A percentile compares a stretch with the other conserved stretches of the same genome.
Evolutionary conservation across 2,797 vertebrate genomes (phyloP).

Genomic region (Danio jaintianensis): DNA sequence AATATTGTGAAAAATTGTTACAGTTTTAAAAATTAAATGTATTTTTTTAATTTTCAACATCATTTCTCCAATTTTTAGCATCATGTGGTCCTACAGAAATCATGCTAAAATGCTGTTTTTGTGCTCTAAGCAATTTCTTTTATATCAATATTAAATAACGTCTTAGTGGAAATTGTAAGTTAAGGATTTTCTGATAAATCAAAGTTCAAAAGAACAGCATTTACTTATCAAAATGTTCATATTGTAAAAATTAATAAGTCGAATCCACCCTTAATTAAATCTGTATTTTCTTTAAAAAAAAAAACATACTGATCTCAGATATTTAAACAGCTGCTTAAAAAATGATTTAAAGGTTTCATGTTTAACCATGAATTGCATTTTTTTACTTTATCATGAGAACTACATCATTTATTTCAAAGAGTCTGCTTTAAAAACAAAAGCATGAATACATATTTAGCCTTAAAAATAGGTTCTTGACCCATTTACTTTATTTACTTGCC

Average conservation of each 20-base stretch:
- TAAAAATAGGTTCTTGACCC: not conserved
- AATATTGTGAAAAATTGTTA: not conserved
- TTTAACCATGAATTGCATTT: not conserved
- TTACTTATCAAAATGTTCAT: too few species aligned
- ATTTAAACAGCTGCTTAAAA: not conserved
- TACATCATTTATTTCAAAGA: too few species aligned
- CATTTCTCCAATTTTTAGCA: not conserved
- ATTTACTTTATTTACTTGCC: not conserved
- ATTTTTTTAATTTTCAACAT: not conserved
- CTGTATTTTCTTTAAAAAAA: not conserved
- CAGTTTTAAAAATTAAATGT: too few species aligned
- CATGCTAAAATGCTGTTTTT: not conserved
- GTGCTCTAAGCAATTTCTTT: not conserved
- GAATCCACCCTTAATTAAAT: not conserved
- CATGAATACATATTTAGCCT: too few species aligned
- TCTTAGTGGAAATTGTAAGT: not conserved
- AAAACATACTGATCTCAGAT: not conserved
- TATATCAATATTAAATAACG: not conserved
- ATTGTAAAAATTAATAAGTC: too few species aligned
- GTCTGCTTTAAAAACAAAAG: too few species aligned
- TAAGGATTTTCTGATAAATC: too few species aligned
- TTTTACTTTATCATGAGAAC: not conserved
- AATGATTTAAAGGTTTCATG: conserved; percentile 5
- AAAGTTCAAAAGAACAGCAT: too few species aligned
- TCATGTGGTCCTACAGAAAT: not conserved